Percentiles rank a stretch among this genome's conserved stretches.
Evolutionary conservation across 1,140 invertebrate species (phyloP).

Genomic region (Cheumatopsyche charites): DNA sequence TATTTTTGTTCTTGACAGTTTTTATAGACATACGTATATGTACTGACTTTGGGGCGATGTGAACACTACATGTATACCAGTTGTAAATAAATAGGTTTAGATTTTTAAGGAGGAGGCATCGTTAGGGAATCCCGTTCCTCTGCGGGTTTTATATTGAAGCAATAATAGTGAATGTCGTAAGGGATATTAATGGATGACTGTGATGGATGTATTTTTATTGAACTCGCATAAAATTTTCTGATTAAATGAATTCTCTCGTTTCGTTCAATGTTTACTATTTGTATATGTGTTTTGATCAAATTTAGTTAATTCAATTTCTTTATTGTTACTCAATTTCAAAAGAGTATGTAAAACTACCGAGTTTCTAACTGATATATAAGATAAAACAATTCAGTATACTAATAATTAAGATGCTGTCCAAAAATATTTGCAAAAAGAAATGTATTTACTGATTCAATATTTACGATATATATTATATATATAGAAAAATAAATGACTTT

Average conservation of each 20-base stretch:
- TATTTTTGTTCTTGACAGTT: neutral
- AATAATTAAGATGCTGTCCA: slow-evolving; percentile 47
- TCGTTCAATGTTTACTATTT: neutral
- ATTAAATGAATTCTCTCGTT: neutral
- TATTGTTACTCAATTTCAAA: neutral
- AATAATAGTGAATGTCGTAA: slow-evolving; percentile 36
- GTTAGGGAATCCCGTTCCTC: slow-evolving; percentile 33
- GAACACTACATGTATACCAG: slow-evolving; percentile 44
- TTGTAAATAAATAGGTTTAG: slow-evolving; percentile 44
- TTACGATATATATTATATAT: slow-evolving; percentile 42
- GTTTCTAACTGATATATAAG: slow-evolving; percentile 39
- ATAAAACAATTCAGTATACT: slow-evolving; percentile 47
- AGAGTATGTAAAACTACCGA: neutral
- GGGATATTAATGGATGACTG: slow-evolving; percentile 18
- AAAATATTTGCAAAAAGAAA: slow-evolving; percentile 48
- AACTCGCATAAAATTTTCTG: neutral
- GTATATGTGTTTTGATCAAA: neutral
- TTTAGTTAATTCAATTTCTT: neutral
- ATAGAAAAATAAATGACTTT: slow-evolving; percentile 40
- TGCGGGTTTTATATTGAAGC: slow-evolving; percentile 37
- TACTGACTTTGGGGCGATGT: slow-evolving; percentile 10
- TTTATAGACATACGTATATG: neutral
- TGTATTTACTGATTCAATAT: slow-evolving; percentile 48
- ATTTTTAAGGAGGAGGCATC: slow-evolving; percentile 31
- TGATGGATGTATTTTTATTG: slow-evolving; percentile 18